Evolutionary conservation across 2,888 invertebrate species (phyloP).

Genomic region (Mesorhabditis belari): DNA sequence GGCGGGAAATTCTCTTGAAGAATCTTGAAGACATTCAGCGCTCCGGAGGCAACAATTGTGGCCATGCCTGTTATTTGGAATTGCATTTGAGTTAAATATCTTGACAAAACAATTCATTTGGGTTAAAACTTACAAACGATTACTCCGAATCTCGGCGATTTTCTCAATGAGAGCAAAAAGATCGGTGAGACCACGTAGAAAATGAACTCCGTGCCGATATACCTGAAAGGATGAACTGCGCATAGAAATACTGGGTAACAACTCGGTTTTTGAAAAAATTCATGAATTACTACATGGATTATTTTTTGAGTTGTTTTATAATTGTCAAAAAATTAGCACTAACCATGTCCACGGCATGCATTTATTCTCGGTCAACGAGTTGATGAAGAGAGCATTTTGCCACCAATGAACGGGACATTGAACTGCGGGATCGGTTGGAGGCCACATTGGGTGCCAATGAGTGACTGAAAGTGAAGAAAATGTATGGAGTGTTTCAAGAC

Average conservation of each 20-base stretch:
- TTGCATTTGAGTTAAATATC: background rate
- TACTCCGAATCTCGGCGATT: constrained; percentile 36
- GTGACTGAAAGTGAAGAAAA: constrained; percentile 20
- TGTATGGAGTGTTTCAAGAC: background rate
- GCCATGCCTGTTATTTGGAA: constrained; percentile 24
- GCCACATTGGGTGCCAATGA: constrained; percentile 52
- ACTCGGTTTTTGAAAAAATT: no score
- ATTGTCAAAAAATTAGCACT: background rate
- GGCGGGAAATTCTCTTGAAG: constrained; percentile 50
- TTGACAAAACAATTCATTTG: background rate
- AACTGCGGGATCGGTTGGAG: constrained; percentile 50
- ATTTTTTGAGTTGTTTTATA: background rate
- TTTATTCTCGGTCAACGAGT: constrained; percentile 43
- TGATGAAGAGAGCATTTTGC: constrained; percentile 40
- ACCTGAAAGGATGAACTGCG: constrained; percentile 20
- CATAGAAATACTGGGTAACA: no score
- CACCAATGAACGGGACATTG: constrained; percentile 51
- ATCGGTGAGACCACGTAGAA: constrained; percentile 51
- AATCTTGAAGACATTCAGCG: constrained; percentile 39
- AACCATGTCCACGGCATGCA: constrained; percentile 53
- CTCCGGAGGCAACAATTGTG: constrained; percentile 32
- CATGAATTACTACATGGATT: no score
- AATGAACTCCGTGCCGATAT: constrained; percentile 53
- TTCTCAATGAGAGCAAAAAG: constrained; percentile 43
- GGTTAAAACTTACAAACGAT: constrained; percentile 5